Evolutionary conservation across 1,140 invertebrate genomes (phyloP).

Genomic region (Papilio polytes): DNA sequence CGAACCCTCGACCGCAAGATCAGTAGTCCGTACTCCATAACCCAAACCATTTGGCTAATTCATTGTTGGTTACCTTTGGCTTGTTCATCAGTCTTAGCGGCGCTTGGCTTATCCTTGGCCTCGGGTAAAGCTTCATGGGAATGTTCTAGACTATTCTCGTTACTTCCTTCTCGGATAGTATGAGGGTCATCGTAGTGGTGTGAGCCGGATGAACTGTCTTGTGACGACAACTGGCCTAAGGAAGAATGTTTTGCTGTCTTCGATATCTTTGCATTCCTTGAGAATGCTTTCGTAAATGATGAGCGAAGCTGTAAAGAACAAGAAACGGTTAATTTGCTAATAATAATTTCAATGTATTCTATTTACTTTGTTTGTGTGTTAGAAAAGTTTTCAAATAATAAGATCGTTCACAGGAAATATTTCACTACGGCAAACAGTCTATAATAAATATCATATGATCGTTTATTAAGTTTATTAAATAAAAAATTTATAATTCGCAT

Average conservation of each 20-base stretch:
- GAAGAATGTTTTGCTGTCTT: conserved; percentile 86
- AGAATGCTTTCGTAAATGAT: conserved; percentile 99
- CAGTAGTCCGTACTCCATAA: no score
- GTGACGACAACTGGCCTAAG: conserved; percentile 81
- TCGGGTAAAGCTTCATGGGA: conserved; percentile 78
- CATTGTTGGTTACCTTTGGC: conserved; percentile 78
- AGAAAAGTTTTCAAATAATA: neutral
- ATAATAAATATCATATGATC: neutral
- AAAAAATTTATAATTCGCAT: neutral
- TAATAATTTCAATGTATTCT: no score
- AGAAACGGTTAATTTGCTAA: neutral
- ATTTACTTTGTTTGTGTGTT: neutral
- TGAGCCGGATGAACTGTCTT: conserved; percentile 78
- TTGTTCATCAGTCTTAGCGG: conserved; percentile 66
- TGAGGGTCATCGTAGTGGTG: conserved; percentile 80
- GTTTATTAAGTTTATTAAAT: neutral
- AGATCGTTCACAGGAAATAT: neutral
- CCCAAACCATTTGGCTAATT: no score
- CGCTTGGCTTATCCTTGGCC: conserved; percentile 70
- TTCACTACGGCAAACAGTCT: neutral
- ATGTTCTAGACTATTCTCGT: conserved; percentile 83
- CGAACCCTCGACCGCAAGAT: no score
- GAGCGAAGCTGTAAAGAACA: conserved; percentile 89
- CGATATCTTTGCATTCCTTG: conserved; percentile 89
- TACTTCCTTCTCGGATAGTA: conserved; percentile 81